Conservation (phyloP, 2,113 vertebrate species). For the Grallaria varia region DNA sequence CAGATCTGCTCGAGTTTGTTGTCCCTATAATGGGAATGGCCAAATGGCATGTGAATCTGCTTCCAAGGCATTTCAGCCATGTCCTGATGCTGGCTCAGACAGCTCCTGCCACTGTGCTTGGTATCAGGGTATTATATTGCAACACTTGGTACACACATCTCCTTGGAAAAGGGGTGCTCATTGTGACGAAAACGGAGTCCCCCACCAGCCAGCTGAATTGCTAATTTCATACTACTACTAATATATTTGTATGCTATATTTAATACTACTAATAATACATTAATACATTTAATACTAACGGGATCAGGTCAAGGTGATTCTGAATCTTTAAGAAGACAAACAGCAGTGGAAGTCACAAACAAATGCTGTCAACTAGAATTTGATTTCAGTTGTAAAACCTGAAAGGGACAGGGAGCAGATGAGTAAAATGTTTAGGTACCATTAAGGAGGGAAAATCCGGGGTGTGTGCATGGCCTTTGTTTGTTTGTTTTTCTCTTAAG, state of each 20-base stretch:
- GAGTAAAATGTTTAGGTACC: not conserved
- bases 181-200: not conserved
- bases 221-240: not conserved
- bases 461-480: not conserved
- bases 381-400: not conserved
- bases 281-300: not conserved
- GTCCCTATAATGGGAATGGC: not conserved
- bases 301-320: not conserved
- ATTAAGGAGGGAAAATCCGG: not conserved
- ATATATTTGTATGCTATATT: not conserved
- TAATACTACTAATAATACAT: not conserved
- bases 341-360: not conserved
- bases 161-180: not conserved
- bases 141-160: not conserved
- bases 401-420: not conserved
- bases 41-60: not conserved
- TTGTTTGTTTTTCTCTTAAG: not conserved
- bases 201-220: not conserved
- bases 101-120: rapidly evolving
- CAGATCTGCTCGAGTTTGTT: not conserved
- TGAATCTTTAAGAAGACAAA: not conserved
- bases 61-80: not conserved
- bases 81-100: not conserved
- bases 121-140: not conserved
- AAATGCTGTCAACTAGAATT: not conserved